These are phyloP conservation scores for Intellagama lesueurii DNA, from an alignment of 2,797 vertebrate species.

Conservation along the genomic window DNA sequence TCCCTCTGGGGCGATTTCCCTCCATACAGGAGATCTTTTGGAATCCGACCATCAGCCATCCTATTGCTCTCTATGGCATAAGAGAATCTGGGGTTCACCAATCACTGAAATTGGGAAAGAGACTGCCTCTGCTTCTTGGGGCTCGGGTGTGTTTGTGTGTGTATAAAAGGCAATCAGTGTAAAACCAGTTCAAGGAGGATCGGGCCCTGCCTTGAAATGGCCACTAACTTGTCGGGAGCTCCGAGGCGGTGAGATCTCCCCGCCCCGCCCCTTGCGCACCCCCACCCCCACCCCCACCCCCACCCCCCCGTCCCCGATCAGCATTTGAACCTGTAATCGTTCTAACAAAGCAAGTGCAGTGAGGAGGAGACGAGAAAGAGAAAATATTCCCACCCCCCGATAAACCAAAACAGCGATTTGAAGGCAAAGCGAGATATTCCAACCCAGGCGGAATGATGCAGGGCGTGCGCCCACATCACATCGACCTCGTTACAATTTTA, in stretches of 20 bases:
- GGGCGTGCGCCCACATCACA: slow-evolving; percentile 86
- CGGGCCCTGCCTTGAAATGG: not conserved
- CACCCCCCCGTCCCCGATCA: slow-evolving; percentile 68
- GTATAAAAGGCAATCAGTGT: not conserved
- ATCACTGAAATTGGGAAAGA: too few relatives aligned
- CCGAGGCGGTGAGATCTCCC: slow-evolving; percentile 60
- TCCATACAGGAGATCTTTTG: too few relatives aligned
- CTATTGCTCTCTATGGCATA: too few relatives aligned
- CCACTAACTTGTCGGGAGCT: slow-evolving; percentile 1
- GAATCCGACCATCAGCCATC: too few relatives aligned
- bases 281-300: slow-evolving; percentile 42
- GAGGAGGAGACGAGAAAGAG: slow-evolving; percentile 45
- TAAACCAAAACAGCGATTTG: slow-evolving; percentile 66
- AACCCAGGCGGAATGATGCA: slow-evolving; percentile 87
- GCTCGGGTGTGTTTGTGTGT: too few relatives aligned
- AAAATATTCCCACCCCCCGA: too few relatives aligned
- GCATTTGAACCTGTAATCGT: slow-evolving; percentile 86
- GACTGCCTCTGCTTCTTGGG: too few relatives aligned
- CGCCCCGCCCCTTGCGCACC: too few relatives aligned
- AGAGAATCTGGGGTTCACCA: too few relatives aligned
- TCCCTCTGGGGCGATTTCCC: too few relatives aligned
- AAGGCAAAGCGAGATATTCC: slow-evolving; percentile 66
- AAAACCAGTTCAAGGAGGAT: not conserved
- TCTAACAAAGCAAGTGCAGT: slow-evolving; percentile 85
- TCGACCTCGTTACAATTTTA: slow-evolving; percentile 86